These are phyloP conservation scores for Champsocephalus esox DNA, from an alignment of 2,797 vertebrate genomes.

Conservation along the genomic window DNA sequence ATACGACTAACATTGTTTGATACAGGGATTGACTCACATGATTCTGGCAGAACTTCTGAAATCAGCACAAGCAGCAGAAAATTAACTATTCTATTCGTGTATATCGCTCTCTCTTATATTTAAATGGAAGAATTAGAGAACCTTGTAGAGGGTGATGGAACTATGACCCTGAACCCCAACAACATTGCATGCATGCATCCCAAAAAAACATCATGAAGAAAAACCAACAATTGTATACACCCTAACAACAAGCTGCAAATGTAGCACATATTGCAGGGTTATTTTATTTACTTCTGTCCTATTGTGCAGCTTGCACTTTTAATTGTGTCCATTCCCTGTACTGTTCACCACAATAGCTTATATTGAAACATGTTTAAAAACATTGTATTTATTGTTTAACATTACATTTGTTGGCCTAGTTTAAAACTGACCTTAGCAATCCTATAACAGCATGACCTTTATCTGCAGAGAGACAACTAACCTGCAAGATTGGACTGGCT, in stretches of 20 bases:
- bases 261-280: background rate
- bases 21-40: background rate
- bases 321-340: background rate
- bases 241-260: background rate
- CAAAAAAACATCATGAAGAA: background rate
- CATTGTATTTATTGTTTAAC: background rate
- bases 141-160: background rate
- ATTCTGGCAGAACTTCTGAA: background rate
- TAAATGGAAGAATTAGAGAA: background rate
- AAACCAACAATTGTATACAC: background rate
- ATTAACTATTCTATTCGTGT: background rate
- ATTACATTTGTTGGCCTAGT: conserved; percentile 13
- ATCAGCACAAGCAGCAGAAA: background rate
- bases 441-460: background rate
- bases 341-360: background rate
- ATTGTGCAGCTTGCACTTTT: background rate
- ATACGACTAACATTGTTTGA: too few species aligned
- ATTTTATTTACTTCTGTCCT: background rate
- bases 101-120: background rate
- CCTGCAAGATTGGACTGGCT: conserved; percentile 9
- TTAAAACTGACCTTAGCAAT: conserved; percentile 5
- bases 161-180: background rate
- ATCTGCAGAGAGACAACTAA: conserved; percentile 21
- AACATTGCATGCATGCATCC: background rate
- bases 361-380: background rate